Evolutionary conservation across 2,888 invertebrate species (phyloP), one percentile per base, ranked within the genome.

Genomic region (Chironomus riparius): DNA sequence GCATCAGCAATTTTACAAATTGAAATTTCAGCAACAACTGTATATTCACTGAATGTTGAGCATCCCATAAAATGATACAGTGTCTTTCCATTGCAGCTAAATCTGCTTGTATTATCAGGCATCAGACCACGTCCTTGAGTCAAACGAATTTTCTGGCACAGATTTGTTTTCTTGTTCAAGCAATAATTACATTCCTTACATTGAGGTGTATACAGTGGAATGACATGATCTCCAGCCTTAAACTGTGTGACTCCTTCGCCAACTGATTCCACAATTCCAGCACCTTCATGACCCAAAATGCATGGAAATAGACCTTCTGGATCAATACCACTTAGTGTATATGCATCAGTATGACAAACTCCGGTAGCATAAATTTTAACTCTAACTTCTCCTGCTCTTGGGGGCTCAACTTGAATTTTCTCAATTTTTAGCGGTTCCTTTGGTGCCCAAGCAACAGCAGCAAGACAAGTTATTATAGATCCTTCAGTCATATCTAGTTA

Each of bases 101-200:
- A 95, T 68, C 97, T 88, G 7, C 88, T 88, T 0, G 95, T 95
- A 18, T 95, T 96, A 83, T 97, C 94, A 0, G 97, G 96, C 94
- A 97, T 92, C 3, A 94, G 85, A 50, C 97, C 97, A 80, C 90
- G 88, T 0, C 97, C 97, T 84, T 94, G 94, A 13, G 93, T 93
- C 2, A 86, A 79, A 72, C 97, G 89, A 76, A 99, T 95, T 84
- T 95, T 97, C 81, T 94, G 91, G 82, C 99, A 99, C 12, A 99
- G 86, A 86, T 99, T 99, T 0, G 99, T 99, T 85, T 98, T 98
- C 0, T 93, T 90, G 77, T 92, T 96, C 78, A 91, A 89, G 84
- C 99, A 99, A 84, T 95, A 99, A 83, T 98, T 96, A 86, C 99
- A 99, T 21, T 95, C 92, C 38, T 92, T 88, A 84, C 99, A 99